Evolutionary conservation across 2,888 invertebrate species (phyloP).

Genomic region (Panopea generosa): DNA sequence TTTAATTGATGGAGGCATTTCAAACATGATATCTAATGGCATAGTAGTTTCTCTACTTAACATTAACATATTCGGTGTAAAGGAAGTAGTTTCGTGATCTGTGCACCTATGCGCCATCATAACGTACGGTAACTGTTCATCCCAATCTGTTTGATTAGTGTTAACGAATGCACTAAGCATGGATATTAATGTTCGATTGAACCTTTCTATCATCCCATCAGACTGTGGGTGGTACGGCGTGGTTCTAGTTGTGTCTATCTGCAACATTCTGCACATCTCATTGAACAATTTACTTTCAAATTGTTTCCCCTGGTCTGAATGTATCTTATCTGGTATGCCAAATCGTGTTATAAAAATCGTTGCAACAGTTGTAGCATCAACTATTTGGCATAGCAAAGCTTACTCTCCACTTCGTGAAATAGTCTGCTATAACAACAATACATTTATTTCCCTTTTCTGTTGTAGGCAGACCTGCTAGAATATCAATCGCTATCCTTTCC

Average conservation of each 20-base stretch:
- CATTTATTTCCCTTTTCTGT: conserved; percentile 18
- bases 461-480: conserved; percentile 17
- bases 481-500: conserved; percentile 25
- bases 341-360: neutral
- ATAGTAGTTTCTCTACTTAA: neutral
- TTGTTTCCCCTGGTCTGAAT: conserved; percentile 19
- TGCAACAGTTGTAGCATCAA: neutral
- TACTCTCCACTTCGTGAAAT: conserved; percentile 8
- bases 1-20: neutral
- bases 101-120: neutral
- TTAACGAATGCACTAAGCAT: conserved; percentile 15
- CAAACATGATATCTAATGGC: neutral
- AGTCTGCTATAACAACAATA: conserved; percentile 18
- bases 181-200: conserved; percentile 12
- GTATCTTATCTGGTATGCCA: conserved; percentile 17
- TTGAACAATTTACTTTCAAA: conserved; percentile 18
- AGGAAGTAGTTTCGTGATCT: neutral
- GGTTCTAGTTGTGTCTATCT: conserved; percentile 24
- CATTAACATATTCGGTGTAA: neutral
- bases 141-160: conserved; percentile 8
- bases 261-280: conserved; percentile 13
- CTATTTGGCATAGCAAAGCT: neutral
- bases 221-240: no score
- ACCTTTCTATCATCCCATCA: conserved; percentile 22
- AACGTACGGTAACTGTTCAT: neutral